Evolutionary conservation across 2,888 invertebrate species (phyloP).

Genomic region (Mimumesa dahlbomi): DNA sequence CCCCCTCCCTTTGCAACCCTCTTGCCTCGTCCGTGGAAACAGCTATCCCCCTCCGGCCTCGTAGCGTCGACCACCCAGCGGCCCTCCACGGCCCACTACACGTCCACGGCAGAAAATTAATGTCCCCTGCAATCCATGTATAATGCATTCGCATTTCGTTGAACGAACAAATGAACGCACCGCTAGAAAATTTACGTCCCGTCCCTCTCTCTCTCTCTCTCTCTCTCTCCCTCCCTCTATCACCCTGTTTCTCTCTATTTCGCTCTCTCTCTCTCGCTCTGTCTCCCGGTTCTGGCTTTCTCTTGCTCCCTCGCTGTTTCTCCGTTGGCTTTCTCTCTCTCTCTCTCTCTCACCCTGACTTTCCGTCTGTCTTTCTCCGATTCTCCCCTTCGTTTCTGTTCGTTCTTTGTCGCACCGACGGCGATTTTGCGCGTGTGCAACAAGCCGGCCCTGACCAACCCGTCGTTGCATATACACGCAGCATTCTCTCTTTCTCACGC

Average conservation of each 20-base stretch:
- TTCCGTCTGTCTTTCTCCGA: constrained; percentile 6
- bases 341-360: constrained; percentile 2
- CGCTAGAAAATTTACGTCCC: constrained; percentile 79
- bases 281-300: not conserved
- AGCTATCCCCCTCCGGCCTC: constrained; percentile 38
- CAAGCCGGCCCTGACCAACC: constrained; percentile 60
- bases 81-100: constrained; percentile 73
- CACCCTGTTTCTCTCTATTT: constrained; percentile 2
- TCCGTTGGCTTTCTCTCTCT: constrained; percentile 1
- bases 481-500: constrained; percentile 23
- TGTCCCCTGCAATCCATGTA: constrained; percentile 81
- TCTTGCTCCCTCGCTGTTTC: constrained; percentile 8
- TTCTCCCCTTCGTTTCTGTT: constrained; percentile 40
- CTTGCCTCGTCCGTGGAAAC: constrained; percentile 60
- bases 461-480: constrained; percentile 27
- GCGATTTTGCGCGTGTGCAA: constrained; percentile 63
- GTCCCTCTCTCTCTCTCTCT: constrained; percentile 46
- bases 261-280: constrained; percentile 10
- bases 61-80: constrained; percentile 54
- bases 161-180: constrained; percentile 79
- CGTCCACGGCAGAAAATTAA: constrained; percentile 80
- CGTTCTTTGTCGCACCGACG: no score
- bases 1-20: constrained; percentile 46
- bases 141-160: constrained; percentile 80
- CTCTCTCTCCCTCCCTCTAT: not conserved